These are phyloP conservation scores for Drosophila pachea DNA, from an alignment of 1,140 invertebrate genomes.

Conservation along the genomic window DNA sequence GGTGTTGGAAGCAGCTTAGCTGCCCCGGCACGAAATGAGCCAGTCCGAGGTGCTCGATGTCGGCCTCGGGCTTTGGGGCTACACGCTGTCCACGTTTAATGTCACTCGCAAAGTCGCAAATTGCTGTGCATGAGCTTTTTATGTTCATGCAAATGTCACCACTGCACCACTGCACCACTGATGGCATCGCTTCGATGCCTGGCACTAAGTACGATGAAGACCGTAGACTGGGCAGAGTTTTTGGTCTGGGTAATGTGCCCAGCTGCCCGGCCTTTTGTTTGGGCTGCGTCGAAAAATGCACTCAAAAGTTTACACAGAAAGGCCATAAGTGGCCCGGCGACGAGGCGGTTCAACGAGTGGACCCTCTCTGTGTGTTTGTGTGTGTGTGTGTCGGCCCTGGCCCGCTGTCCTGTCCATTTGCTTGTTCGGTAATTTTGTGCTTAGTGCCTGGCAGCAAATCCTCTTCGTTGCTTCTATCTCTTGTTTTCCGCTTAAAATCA, in stretches of 20 bases:
- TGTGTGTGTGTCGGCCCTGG: not conserved
- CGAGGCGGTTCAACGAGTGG: slow-evolving; percentile 9
- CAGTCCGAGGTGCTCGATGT: slow-evolving; percentile 15
- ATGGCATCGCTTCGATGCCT: slow-evolving; percentile 47
- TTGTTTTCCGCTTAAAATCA: slow-evolving; percentile 78
- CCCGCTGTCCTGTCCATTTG: slow-evolving; percentile 51
- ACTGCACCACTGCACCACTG: slow-evolving; percentile 70
- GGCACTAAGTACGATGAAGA: slow-evolving; percentile 13
- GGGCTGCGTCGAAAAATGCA: slow-evolving; percentile 72
- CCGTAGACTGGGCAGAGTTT: too few species aligned
- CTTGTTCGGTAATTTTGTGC: slow-evolving; percentile 70
- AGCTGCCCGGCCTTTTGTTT: slow-evolving; percentile 67
- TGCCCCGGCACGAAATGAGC: slow-evolving; percentile 45
- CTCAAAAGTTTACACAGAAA: slow-evolving; percentile 77
- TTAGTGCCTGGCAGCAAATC: slow-evolving; percentile 54
- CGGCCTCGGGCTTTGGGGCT: slow-evolving; percentile 3
- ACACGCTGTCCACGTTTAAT: slow-evolving; percentile 70
- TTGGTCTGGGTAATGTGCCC: slow-evolving; percentile 51
- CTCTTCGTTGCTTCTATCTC: slow-evolving; percentile 57
- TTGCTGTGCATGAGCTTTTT: slow-evolving; percentile 77
- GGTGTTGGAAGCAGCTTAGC: slow-evolving; percentile 2
- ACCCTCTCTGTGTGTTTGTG: not conserved
- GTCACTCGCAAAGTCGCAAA: slow-evolving; percentile 77
- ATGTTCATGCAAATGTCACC: slow-evolving; percentile 78
- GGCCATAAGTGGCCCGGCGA: slow-evolving; percentile 64